These are phyloP conservation scores for Carapus acus DNA, from an alignment of 2,797 vertebrate species.

Conservation along the genomic window DNA sequence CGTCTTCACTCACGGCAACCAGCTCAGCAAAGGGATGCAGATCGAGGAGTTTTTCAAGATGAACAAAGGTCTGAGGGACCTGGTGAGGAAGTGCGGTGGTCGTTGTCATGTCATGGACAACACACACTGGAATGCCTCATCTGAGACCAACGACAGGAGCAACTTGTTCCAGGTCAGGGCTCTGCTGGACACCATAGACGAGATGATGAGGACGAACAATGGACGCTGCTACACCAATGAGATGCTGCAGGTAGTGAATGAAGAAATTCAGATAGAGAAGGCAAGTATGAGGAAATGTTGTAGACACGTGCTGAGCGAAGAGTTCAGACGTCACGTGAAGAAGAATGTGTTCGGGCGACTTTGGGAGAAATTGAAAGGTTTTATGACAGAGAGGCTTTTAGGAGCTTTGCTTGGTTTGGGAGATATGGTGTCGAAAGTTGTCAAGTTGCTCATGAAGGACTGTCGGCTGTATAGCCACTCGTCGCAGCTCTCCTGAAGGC, in stretches of 20 bases:
- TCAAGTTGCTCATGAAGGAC: too few species aligned
- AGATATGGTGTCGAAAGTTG: too few species aligned
- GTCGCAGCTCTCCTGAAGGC: too few species aligned
- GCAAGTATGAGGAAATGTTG: too few species aligned
- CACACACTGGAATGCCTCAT: constrained; percentile 24
- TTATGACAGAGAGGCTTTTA: too few species aligned
- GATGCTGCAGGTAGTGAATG: too few species aligned
- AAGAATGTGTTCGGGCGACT: background rate
- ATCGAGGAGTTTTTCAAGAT: constrained; percentile 43
- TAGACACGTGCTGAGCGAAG: too few species aligned
- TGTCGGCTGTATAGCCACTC: too few species aligned
- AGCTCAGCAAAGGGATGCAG: constrained; percentile 2
- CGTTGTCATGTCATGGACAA: constrained; percentile 54
- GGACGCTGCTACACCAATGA: constrained; percentile 40
- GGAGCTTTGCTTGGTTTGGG: too few species aligned
- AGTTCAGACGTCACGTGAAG: background rate
- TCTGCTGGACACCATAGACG: constrained; percentile 43
- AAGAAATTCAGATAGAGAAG: too few species aligned
- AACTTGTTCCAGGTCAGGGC: constrained; percentile 40
- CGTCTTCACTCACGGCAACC: constrained; percentile 24
- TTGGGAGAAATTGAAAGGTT: too few species aligned
- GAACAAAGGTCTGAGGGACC: constrained; percentile 22
- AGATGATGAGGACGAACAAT: constrained; percentile 27
- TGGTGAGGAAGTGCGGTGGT: constrained; percentile 43
- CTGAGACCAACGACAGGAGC: constrained; percentile 32